phyloP scores from a whole-genome alignment of 1,140 invertebrate species.

The Meloidogyne chitwoodi region DNA sequence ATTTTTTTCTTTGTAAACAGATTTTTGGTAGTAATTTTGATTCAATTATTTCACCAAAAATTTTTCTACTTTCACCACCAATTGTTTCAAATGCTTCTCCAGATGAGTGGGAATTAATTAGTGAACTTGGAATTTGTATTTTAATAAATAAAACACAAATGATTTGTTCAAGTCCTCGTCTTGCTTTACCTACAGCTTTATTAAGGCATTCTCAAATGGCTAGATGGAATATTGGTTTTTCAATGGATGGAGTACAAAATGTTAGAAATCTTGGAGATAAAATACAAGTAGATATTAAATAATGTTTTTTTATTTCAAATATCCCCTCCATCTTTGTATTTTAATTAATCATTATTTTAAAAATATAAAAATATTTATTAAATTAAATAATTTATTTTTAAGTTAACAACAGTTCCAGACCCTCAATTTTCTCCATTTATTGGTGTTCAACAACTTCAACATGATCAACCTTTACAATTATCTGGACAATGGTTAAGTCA shows the following conservation, averaged over 20 bases:
- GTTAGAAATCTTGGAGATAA: constrained; percentile 79
- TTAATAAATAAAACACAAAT: constrained; percentile 83
- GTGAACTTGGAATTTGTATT: constrained; percentile 66
- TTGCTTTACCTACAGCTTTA: constrained; percentile 63
- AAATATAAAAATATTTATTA: too few species aligned
- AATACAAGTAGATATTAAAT: constrained; percentile 74
- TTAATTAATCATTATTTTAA: too few species aligned
- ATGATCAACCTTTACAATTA: constrained; percentile 89
- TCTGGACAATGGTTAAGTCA: constrained; percentile 66
- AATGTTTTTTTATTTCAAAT: too few species aligned
- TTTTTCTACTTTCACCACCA: constrained; percentile 43
- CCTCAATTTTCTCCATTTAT: constrained; percentile 83
- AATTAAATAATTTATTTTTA: constrained; percentile 67
- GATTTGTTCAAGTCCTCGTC: constrained; percentile 86
- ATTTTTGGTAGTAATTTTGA: constrained; percentile 42
- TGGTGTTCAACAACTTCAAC: constrained; percentile 70
- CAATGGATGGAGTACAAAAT: constrained; percentile 87
- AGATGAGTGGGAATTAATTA: constrained; percentile 40
- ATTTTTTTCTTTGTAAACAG: constrained; percentile 11
- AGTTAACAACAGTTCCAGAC: constrained; percentile 83
- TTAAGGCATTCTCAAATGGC: constrained; percentile 27
- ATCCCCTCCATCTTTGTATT: too few species aligned
- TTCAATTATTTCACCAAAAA: constrained; percentile 40
- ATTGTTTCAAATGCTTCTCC: constrained; percentile 14
- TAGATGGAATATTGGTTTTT: constrained; percentile 69